These are phyloP conservation scores for Pangasianodon hypophthalmus DNA, from an alignment of 2,113 vertebrate species.

Conservation along the genomic window DNA sequence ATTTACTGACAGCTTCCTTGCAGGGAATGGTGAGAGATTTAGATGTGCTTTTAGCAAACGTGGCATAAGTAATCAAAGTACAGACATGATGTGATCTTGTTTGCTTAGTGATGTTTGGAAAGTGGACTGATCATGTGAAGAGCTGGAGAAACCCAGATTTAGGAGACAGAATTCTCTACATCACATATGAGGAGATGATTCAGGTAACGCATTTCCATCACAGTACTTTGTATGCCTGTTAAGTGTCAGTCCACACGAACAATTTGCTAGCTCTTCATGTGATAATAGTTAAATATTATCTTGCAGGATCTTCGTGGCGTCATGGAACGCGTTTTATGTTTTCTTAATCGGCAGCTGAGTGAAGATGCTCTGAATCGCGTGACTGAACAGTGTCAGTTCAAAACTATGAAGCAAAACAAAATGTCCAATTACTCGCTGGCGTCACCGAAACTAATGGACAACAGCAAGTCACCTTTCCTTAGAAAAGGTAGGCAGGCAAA, in stretches of 20 bases:
- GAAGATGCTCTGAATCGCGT: slow-evolving; percentile 66
- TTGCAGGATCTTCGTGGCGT: slow-evolving; percentile 69
- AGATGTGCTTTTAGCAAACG: neutral
- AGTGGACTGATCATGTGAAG: slow-evolving; percentile 79
- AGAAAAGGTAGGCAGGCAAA: slow-evolving; percentile 70
- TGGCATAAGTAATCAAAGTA: neutral
- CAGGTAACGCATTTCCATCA: slow-evolving; percentile 58
- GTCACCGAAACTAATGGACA: slow-evolving; percentile 53
- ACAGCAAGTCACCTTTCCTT: slow-evolving; percentile 62
- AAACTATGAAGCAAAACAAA: slow-evolving; percentile 72
- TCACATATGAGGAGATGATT: slow-evolving; percentile 77
- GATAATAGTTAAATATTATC: neutral
- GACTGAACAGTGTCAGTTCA: slow-evolving; percentile 70
- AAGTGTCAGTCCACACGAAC: neutral
- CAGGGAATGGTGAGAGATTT: slow-evolving; percentile 38
- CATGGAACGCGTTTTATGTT: slow-evolving; percentile 64
- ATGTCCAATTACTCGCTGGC: slow-evolving; percentile 74
- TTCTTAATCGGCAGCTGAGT: slow-evolving; percentile 69
- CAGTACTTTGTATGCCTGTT: neutral
- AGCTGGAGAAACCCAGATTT: slow-evolving; percentile 69
- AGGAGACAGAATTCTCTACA: slow-evolving; percentile 70
- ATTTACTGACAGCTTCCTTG: neutral
- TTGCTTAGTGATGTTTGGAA: slow-evolving; percentile 57
- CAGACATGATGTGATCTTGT: neutral
- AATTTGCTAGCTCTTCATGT: neutral